These are phyloP conservation scores for Temnothorax curvispinosus DNA, from an alignment of 1,140 invertebrate genomes.

Conservation along the genomic window DNA sequence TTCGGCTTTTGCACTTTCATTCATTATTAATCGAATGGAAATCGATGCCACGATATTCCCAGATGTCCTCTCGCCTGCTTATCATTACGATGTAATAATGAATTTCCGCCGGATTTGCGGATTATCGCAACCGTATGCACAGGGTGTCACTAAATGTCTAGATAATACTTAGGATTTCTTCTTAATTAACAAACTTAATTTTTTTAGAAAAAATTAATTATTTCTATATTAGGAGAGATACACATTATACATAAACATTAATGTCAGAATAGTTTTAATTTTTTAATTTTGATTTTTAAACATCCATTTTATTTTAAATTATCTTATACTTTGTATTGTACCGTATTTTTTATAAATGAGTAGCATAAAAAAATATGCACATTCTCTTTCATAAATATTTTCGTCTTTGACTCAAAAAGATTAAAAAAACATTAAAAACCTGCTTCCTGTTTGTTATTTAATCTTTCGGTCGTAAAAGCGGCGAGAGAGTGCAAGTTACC, in stretches of 20 bases:
- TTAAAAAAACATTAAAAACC: not conserved
- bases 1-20: constrained; percentile 28
- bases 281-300: not conserved
- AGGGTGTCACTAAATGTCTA: not conserved
- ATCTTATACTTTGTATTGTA: not conserved
- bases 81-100: constrained; percentile 21
- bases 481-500: not conserved
- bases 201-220: not conserved
- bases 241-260: not conserved
- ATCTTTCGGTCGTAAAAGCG: not conserved
- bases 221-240: not conserved
- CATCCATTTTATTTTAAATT: not conserved
- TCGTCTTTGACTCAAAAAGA: not conserved
- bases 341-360: not conserved
- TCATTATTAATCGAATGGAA: constrained; percentile 26
- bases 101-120: not conserved
- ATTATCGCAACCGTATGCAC: not conserved
- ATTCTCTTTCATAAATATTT: not conserved
- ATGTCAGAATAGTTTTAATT: not conserved
- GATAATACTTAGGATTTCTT: not conserved
- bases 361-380: too few species aligned
- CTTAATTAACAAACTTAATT: not conserved
- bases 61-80: not conserved
- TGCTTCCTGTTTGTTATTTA: constrained; percentile 3
- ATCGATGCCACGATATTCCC: constrained; percentile 24